Evolutionary conservation across 1,140 invertebrate species (phyloP).

Genomic region (Papilio xuthus): DNA sequence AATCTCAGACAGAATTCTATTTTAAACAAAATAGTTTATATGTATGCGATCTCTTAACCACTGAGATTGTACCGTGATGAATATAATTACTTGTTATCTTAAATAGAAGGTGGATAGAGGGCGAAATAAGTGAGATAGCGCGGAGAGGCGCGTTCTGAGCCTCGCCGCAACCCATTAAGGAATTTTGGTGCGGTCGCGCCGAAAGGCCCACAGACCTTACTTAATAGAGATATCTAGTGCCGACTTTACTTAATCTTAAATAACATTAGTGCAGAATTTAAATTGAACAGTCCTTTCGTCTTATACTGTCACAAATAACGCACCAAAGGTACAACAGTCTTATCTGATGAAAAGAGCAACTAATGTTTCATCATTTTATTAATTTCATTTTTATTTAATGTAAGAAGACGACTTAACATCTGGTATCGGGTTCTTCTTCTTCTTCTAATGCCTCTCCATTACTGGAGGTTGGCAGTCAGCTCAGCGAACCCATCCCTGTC

Average conservation of each 20-base stretch:
- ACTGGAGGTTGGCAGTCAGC: no score
- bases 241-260: conserved; percentile 5
- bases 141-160: neutral
- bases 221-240: conserved; percentile 6
- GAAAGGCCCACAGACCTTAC: neutral
- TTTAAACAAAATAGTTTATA: neutral
- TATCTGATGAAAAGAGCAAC: no score
- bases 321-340: no score
- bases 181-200: conserved; percentile 10
- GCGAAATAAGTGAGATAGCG: neutral
- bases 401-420: no score
- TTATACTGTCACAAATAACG: neutral
- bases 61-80: neutral
- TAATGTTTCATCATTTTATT: no score
- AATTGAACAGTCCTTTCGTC: neutral
- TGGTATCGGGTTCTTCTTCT: no score
- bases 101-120: conserved; percentile 13
- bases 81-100: conserved; percentile 6
- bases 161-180: conserved; percentile 12
- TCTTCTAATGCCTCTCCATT: no score
- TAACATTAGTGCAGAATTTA: neutral
- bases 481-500: no score
- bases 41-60: neutral
- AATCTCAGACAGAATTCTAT: neutral
- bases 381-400: no score